Percentiles rank a stretch among this genome's conserved stretches.
Evolutionary conservation across 2,888 invertebrate genomes (phyloP).

Genomic region (Abscondita cerata): DNA sequence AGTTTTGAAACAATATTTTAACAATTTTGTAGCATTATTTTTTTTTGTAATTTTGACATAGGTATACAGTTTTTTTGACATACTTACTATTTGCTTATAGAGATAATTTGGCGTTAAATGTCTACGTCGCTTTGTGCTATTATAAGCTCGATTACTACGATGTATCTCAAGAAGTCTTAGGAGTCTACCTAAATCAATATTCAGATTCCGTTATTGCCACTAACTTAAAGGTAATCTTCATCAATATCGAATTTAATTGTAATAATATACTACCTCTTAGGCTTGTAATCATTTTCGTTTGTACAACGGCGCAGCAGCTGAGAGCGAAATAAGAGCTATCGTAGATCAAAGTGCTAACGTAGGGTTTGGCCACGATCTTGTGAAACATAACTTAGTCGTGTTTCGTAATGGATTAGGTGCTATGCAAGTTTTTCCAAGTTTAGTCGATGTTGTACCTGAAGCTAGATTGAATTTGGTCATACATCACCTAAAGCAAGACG

Average conservation of each 20-base stretch:
- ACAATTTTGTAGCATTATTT: no score
- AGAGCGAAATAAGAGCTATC: slow-evolving; percentile 86
- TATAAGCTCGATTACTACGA: slow-evolving; percentile 99
- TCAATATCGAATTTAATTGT: no score
- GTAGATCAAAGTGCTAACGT: slow-evolving; percentile 73
- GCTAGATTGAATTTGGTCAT: slow-evolving; percentile 96
- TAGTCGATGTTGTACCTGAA: slow-evolving; percentile 96
- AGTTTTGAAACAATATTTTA: no score
- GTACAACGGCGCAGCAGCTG: slow-evolving; percentile 94
- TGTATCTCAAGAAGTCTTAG: slow-evolving; percentile 96
- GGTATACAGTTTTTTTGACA: no score
- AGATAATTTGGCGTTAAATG: slow-evolving; percentile 91
- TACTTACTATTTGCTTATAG: slow-evolving; percentile 67
- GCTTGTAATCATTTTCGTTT: slow-evolving; percentile 83
- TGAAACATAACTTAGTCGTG: slow-evolving; percentile 94
- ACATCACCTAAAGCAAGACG: slow-evolving; percentile 88
- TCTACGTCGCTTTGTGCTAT: slow-evolving; percentile 96
- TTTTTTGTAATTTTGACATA: no score
- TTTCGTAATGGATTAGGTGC: slow-evolving; percentile 95
- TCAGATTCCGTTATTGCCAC: slow-evolving; percentile 94
- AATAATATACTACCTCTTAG: no score
- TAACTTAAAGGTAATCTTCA: slow-evolving; percentile 77
- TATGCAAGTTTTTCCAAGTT: slow-evolving; percentile 86
- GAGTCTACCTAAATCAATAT: slow-evolving; percentile 88
- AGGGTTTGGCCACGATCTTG: slow-evolving; percentile 89